Base-by-base conservation (phyloP, 2,888 invertebrate species). In the Apodemia hepburni region DNA sequence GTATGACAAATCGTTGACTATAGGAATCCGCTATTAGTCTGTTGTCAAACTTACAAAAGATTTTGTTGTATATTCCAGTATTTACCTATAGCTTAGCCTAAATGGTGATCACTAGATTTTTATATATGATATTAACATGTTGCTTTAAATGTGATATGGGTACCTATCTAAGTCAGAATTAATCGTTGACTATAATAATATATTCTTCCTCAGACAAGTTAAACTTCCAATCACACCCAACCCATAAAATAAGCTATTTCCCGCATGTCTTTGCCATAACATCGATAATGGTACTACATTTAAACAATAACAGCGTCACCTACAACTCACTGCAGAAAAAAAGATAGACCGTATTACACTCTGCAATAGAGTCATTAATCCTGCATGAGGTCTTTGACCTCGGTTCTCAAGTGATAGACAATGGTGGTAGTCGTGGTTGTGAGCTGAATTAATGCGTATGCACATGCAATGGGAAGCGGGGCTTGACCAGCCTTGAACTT, bases 401-500 rank as follows among this genome's bases (percentile, higher is more conserved):
- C 78, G 61, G 76, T 71, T 72, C 76, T 73, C 75, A 75, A 78
- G 84, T 87, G 87, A 88, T 89, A 91, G 90, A 91, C 90, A 90
- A 91, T 91, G 88, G 87, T 84, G 81, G 85, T 84, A 82, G 87
- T 80, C 74, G 81, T 71, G 82, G 76, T 81, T 88, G 89, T 87
- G 89, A 84, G 87, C 75, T 77, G 89, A 88, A 89, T 91, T 76
- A 88, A 89, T 88, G 81, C 79, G 78, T 78, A 80, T 84, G 81
- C 85, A 82, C 86, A 84, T 85, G 87, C 87, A 85, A 82, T 84
- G 85, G 85, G 83, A 85, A 86, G 83, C 82, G 81, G 75, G 78
- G 78, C 73, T 74, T 80, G 88, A 83, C 86, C 88, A 88, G 85
- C 90, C 90, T 91, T 91, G 90, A 91, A 91, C 90, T 87, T 89